Conservation (phyloP, 1,140 invertebrate species). For the Hydropsyche tenuis region DNA sequence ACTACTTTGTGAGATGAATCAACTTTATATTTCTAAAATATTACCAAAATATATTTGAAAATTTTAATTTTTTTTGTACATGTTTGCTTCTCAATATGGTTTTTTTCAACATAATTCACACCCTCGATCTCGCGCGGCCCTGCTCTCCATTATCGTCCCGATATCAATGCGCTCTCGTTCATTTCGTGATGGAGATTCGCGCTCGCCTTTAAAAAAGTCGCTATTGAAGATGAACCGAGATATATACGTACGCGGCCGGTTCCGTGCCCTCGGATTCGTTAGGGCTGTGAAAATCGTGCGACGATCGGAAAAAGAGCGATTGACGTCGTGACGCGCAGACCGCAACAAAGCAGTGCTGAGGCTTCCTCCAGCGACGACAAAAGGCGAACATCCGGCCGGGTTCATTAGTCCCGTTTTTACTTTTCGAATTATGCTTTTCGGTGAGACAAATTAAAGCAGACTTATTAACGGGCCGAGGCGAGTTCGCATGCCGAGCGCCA, state of each 20-base stretch:
- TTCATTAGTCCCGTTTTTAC: background rate
- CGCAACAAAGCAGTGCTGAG: conserved; percentile 7
- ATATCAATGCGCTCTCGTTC: background rate
- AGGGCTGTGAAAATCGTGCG: conserved; percentile 45
- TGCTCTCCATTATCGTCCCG: too few species aligned
- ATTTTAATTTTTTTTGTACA: too few species aligned
- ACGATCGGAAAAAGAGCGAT: conserved; percentile 35
- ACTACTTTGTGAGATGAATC: too few species aligned
- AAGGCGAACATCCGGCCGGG: conserved; percentile 20
- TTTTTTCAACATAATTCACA: too few species aligned
- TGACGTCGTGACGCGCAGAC: conserved; percentile 13
- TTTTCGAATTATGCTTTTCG: too few species aligned
- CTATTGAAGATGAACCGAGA: background rate
- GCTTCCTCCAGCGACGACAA: background rate
- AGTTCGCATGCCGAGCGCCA: conserved; percentile 40
- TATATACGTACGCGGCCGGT: conserved; percentile 23
- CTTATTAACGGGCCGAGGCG: conserved; percentile 40
- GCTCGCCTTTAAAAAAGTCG: conserved; percentile 10
- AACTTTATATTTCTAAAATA: too few species aligned
- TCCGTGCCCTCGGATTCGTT: conserved; percentile 42
- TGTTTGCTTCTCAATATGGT: too few species aligned
- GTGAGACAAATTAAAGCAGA: conserved; percentile 38
- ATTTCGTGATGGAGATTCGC: conserved; percentile 22
- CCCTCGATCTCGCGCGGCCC: too few species aligned
- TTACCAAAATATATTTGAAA: too few species aligned